These are phyloP conservation scores for Cyrtonyx montezumae DNA, from an alignment of 2,113 vertebrate genomes.

Conservation along the genomic window DNA sequence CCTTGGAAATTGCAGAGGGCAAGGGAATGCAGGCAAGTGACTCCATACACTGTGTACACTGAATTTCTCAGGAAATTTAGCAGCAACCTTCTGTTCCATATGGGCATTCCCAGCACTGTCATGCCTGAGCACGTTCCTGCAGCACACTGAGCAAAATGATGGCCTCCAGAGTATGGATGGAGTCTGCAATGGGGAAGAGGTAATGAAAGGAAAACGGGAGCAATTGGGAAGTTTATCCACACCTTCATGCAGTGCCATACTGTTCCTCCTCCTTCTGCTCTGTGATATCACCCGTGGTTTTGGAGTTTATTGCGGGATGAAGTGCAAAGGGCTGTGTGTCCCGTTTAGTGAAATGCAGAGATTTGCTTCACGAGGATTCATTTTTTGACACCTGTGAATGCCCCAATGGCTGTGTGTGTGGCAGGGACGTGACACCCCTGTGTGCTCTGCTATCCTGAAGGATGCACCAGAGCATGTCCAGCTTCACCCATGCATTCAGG, in stretches of 20 bases:
- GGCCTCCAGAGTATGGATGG: not conserved
- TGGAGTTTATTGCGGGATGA: not conserved
- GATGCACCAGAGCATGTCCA: not conserved
- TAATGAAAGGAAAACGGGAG: not conserved
- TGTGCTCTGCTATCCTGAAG: not conserved
- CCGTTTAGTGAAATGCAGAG: not conserved
- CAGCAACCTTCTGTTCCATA: not conserved
- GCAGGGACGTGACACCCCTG: not conserved
- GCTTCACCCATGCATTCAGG: not conserved
- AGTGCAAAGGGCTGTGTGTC: not conserved
- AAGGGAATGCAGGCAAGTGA: not conserved
- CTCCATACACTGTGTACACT: not conserved
- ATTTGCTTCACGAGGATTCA: not conserved
- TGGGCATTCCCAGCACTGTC: not conserved
- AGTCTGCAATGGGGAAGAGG: not conserved
- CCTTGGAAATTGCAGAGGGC: not conserved
- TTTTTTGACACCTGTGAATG: not conserved
- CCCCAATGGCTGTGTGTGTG: not conserved
- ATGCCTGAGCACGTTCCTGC: not conserved
- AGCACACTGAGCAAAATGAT: not conserved
- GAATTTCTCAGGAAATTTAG: not conserved
- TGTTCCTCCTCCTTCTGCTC: not conserved
- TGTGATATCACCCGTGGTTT: accelerated
- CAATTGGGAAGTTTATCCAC: not conserved
- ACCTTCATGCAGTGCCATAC: not conserved